Conservation (phyloP, 2,888 invertebrate genomes). For the Diogma glabrata region DNA sequence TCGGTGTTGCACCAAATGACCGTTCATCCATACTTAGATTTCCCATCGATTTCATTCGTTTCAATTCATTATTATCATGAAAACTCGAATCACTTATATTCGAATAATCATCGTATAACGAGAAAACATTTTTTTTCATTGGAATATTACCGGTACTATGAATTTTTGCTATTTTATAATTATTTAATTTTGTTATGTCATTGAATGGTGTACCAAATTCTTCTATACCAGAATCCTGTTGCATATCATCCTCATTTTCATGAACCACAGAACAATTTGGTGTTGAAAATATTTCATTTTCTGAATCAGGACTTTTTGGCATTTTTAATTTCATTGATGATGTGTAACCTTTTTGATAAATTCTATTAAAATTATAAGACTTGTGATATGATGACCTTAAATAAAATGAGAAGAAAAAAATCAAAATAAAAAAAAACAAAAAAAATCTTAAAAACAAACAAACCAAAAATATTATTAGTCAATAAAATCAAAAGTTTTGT, state of each 20-base stretch:
- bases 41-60: slow-evolving; percentile 34
- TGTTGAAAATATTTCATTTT: slow-evolving; percentile 27
- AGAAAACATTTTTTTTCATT: not conserved
- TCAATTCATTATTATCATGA: slow-evolving; percentile 27
- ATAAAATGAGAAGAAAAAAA: slow-evolving; percentile 12
- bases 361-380: slow-evolving; percentile 33
- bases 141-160: slow-evolving; percentile 12
- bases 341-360: slow-evolving; percentile 35
- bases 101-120: slow-evolving; percentile 22
- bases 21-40: slow-evolving; percentile 24
- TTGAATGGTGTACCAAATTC: slow-evolving; percentile 32
- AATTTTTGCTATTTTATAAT: slow-evolving; percentile 12
- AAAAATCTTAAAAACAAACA: slow-evolving; percentile 10
- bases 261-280: slow-evolving; percentile 29
- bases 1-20: slow-evolving; percentile 15
- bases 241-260: slow-evolving; percentile 18
- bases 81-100: slow-evolving; percentile 32
- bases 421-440: slow-evolving; percentile 8
- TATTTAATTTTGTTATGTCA: slow-evolving; percentile 25
- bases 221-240: slow-evolving; percentile 25
- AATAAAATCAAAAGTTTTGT: no score
- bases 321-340: slow-evolving; percentile 33
- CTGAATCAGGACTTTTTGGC: slow-evolving; percentile 20
- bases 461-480: no score
- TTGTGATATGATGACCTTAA: slow-evolving; percentile 31